Percentiles rank a stretch among this genome's conserved stretches.
Conservation (phyloP, 2,797 vertebrate genomes). For the Heteromormyrus szaboi region DNA sequence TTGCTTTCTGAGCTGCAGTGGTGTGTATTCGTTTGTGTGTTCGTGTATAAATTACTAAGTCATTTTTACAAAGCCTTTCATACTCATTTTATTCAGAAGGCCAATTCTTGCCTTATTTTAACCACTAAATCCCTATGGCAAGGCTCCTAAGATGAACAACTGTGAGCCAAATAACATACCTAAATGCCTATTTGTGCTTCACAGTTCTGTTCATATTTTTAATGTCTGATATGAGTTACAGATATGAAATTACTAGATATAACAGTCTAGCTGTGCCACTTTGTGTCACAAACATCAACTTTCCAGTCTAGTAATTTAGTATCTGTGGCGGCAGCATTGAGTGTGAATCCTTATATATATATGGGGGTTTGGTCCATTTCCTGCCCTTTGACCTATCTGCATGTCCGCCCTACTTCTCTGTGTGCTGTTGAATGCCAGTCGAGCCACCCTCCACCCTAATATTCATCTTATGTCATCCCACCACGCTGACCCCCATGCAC, state of each 20-base stretch:
- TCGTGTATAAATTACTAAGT: not conserved
- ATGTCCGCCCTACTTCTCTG: not conserved
- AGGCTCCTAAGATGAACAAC: not conserved
- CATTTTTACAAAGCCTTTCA: slow-evolving; percentile 16
- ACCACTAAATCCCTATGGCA: not conserved
- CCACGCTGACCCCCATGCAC: slow-evolving; percentile 56
- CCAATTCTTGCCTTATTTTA: not conserved
- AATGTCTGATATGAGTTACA: not conserved
- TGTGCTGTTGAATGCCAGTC: not conserved
- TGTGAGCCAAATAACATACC: not conserved
- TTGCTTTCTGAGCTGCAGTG: slow-evolving; percentile 17
- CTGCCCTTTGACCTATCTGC: not conserved
- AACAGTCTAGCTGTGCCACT: not conserved
- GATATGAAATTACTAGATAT: not conserved
- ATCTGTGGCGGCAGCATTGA: not conserved
- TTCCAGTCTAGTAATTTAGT: not conserved
- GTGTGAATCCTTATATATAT: not conserved
- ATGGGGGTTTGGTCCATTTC: not conserved
- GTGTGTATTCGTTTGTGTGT: slow-evolving; percentile 1
- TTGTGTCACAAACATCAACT: not conserved
- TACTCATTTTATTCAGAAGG: not conserved
- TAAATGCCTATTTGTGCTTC: not conserved
- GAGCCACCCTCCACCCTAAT: slow-evolving; percentile 42
- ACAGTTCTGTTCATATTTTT: not conserved
- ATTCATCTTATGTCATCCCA: slow-evolving; percentile 50